Evolutionary conservation across 2,888 invertebrate genomes (phyloP).

Genomic region (Dascillus cervinus): DNA sequence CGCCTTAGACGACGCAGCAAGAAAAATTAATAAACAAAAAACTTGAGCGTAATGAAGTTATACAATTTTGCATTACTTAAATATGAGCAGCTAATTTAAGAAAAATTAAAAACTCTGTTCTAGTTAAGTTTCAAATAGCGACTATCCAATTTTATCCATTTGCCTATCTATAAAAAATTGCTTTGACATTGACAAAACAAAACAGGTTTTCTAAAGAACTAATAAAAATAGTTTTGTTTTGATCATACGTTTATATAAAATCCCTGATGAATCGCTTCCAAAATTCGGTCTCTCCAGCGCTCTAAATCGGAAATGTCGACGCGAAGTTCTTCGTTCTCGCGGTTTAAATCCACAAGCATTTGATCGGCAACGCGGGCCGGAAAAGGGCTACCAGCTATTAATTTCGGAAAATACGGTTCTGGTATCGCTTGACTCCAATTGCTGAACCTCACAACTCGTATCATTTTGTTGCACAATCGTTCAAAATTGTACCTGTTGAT

Average conservation of each 20-base stretch:
- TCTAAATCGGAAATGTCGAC: slow-evolving; percentile 59
- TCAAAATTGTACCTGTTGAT: slow-evolving; percentile 70
- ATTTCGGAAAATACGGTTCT: slow-evolving; percentile 73
- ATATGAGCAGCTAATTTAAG: too few relatives aligned
- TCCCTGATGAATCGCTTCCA: slow-evolving; percentile 58
- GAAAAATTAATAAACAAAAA: too few relatives aligned
- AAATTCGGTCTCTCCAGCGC: slow-evolving; percentile 64
- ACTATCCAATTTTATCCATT: too few relatives aligned
- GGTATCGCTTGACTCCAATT: slow-evolving; percentile 58
- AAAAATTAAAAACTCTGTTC: too few relatives aligned
- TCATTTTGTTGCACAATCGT: slow-evolving; percentile 59
- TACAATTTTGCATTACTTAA: too few relatives aligned
- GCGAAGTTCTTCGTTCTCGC: slow-evolving; percentile 55
- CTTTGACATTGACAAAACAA: too few relatives aligned
- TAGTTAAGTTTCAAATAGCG: too few relatives aligned
- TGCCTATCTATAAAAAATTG: too few relatives aligned
- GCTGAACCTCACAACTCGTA: slow-evolving; percentile 51
- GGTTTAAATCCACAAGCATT: slow-evolving; percentile 50
- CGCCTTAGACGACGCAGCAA: too few relatives aligned
- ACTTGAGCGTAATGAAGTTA: too few relatives aligned
- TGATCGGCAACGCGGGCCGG: slow-evolving; percentile 56
- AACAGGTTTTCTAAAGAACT: too few relatives aligned
- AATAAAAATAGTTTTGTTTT: too few relatives aligned
- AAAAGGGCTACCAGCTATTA: slow-evolving; percentile 65
- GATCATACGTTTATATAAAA: slow-evolving; percentile 47